Conservation (phyloP, 1,140 invertebrate genomes). For the Arion vulgaris region DNA sequence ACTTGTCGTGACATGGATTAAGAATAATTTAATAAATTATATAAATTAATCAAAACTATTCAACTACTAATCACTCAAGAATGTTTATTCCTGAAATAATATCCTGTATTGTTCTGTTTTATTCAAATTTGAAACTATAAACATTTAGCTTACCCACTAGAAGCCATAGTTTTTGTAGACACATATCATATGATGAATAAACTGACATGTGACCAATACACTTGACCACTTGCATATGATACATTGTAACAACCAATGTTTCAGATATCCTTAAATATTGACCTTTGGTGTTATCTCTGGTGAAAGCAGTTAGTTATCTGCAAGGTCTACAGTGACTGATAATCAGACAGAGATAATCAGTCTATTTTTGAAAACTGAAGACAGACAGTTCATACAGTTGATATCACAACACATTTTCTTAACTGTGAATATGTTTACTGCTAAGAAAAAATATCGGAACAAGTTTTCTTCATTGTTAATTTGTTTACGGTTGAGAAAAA, state of each 20-base stretch:
- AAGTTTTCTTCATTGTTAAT: no score
- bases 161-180: background rate
- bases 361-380: background rate
- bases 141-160: background rate
- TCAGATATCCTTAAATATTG: background rate
- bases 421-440: no score
- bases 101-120: background rate
- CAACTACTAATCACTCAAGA: background rate
- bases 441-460: no score
- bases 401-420: no score
- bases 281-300: background rate
- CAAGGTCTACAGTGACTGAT: background rate
- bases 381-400: no score
- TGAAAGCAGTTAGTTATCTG: background rate
- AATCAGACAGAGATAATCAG: no score
- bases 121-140: background rate
- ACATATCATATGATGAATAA: background rate
- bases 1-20: no score
- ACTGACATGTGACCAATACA: slow-evolving; percentile 16
- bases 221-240: background rate
- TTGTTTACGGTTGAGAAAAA: no score
- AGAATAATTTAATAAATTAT: background rate
- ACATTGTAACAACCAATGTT: background rate
- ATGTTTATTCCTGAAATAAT: background rate
- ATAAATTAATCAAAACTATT: background rate